phyloP scores from a whole-genome alignment of 2,797 vertebrate genomes.

The Notamacropus eugenii region DNA sequence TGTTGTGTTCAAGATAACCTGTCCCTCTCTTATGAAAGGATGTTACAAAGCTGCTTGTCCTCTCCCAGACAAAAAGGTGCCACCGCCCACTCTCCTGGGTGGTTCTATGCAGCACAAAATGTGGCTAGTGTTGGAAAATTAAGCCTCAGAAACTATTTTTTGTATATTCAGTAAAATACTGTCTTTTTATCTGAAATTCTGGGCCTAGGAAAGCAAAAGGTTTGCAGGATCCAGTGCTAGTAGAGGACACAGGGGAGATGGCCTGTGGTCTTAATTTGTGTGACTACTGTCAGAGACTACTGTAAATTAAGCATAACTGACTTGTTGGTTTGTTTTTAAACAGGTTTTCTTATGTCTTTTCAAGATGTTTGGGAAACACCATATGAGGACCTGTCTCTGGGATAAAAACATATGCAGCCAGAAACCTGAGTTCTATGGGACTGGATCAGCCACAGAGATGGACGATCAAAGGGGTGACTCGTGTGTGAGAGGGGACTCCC shows the following conservation, averaged over 20 bases:
- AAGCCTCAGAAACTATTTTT: slow-evolving; percentile 35
- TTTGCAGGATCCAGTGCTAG: neutral
- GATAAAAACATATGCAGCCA: slow-evolving; percentile 76
- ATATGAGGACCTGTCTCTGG: slow-evolving; percentile 81
- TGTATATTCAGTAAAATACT: slow-evolving; percentile 29
- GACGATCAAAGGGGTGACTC: slow-evolving; percentile 53
- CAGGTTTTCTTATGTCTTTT: slow-evolving; percentile 82
- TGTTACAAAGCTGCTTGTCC: neutral
- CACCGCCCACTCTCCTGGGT: neutral
- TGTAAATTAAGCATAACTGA: slow-evolving; percentile 53
- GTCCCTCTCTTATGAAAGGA: neutral
- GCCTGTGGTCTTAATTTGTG: slow-evolving; percentile 12
- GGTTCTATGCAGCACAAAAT: neutral
- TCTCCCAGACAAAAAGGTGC: neutral
- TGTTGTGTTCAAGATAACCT: neutral
- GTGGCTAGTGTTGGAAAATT: neutral
- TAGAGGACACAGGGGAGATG: neutral
- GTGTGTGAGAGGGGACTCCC: slow-evolving; percentile 61
- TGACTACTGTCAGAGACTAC: neutral
- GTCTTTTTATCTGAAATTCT: slow-evolving; percentile 30
- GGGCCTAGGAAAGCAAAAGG: slow-evolving; percentile 15
- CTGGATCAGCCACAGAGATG: slow-evolving; percentile 68
- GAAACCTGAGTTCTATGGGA: slow-evolving; percentile 78
- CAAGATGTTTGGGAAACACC: slow-evolving; percentile 82
- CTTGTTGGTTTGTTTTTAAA: slow-evolving; percentile 46